These are phyloP conservation scores for Pectinophora gossypiella DNA, from an alignment of 1,140 invertebrate genomes.

Conservation along the genomic window DNA sequence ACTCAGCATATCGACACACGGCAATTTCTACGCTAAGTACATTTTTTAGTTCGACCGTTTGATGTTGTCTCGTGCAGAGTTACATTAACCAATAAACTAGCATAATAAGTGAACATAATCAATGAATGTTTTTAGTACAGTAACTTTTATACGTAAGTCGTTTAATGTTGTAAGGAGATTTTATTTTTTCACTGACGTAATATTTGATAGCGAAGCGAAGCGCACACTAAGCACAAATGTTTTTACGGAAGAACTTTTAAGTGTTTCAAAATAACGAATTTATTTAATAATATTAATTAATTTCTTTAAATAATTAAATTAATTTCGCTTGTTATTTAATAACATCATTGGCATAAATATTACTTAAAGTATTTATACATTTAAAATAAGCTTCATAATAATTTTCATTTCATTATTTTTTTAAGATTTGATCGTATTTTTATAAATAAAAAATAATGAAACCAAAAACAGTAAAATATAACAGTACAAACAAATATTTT, in stretches of 20 bases:
- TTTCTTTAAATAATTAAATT: background rate
- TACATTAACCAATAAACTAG: conserved; percentile 19
- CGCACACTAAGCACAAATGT: conserved; percentile 55
- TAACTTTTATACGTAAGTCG: conserved; percentile 63
- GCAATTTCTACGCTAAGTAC: conserved; percentile 31
- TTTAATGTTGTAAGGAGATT: conserved; percentile 38
- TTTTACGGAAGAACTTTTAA: conserved; percentile 4
- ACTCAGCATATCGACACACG: conserved; percentile 47
- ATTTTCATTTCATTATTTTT: background rate
- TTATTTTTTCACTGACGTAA: conserved; percentile 52
- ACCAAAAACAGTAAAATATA: conserved; percentile 18
- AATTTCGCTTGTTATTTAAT: background rate
- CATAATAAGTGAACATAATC: conserved; percentile 33
- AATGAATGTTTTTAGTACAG: conserved; percentile 30
- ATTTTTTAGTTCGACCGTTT: conserved; percentile 48
- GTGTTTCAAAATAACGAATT: conserved; percentile 2
- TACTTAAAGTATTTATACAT: background rate
- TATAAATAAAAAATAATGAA: conserved; percentile 18
- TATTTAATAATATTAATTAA: background rate
- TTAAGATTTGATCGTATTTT: background rate
- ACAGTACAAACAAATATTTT: conserved; percentile 39
- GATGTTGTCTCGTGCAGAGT: conserved; percentile 47
- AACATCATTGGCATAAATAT: background rate
- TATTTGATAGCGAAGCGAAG: conserved; percentile 27
- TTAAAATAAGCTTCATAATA: background rate